Evolutionary conservation across 2,797 vertebrate genomes (phyloP), one percentile per base, ranked within the genome.

Genomic region (Lacerta viridis): DNA sequence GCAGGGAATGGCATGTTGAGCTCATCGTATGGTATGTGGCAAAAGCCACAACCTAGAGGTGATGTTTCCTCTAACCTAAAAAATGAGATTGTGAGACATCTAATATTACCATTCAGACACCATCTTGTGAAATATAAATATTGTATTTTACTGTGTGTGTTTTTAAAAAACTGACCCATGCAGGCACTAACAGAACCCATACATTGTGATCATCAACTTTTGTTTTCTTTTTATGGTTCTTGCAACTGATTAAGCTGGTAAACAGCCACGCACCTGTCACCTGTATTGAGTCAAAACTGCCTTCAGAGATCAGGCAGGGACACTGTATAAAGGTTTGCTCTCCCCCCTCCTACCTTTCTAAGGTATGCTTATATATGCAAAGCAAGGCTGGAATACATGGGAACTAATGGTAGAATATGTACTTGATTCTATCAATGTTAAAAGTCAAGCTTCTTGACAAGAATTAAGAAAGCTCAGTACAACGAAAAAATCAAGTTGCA

Each of bases 1-100:
- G 99, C 98, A 7, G 99, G 99, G 94, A 99, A 99, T 0, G 99
- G 99, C 98, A 99, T 99, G 95, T 99, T 99, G 93, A 99, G 93
- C 95, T 99, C 99, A 95, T 99, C 99, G 11, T 99, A 99, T 0
- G 99, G 99, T 91, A 99, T 99, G 96, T 99, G 99, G 95, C 99
- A 99, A 97, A 99, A 99, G 78, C 98, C 98, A 96, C 99, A 99
- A 92, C 97, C 97, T 5, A 97, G 96, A 75, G 98, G 98, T 46
- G 98, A 97, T 1, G 96, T 94, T 87, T 99, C 99, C 88, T 99
- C 99, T 93, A 98, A 97, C 96, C 99, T 99, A 96, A 85, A 36
- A 64, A 91, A 93, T 55, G 93, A 83, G 95, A 91, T 61, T 83
- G 8, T 77, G 23, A 90, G 46, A 83, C 94, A 87, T 36, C 86